Conservation (phyloP, 1,140 invertebrate species). For the Chironomus striatipennis region DNA sequence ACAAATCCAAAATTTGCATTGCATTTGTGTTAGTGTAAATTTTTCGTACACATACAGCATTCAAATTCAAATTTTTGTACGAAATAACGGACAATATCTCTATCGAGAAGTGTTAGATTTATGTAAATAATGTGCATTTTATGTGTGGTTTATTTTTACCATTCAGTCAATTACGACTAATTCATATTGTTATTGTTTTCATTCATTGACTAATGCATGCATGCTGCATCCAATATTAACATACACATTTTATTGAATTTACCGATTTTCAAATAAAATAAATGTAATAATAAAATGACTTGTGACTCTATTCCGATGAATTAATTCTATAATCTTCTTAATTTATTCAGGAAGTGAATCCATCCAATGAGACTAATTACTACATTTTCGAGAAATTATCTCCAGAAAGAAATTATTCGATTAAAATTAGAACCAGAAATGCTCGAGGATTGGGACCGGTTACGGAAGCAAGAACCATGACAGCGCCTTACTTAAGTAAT, state of each 20-base stretch:
- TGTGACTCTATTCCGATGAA: neutral
- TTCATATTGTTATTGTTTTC: constrained; percentile 1
- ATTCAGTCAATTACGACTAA: neutral
- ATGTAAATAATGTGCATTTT: neutral
- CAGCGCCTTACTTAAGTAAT: constrained; percentile 40
- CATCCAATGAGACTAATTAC: constrained; percentile 53
- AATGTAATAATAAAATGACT: constrained; percentile 10
- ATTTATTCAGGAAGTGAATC: constrained; percentile 58
- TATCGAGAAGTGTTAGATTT: no score
- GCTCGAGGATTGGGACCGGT: constrained; percentile 67
- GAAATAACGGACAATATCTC: no score
- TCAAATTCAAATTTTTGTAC: no score
- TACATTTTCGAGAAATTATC: constrained; percentile 72
- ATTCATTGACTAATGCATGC: neutral
- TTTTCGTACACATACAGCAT: no score
- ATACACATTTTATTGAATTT: neutral
- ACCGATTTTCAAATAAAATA: constrained; percentile 1
- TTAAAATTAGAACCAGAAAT: constrained; percentile 73
- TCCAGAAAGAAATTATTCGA: constrained; percentile 63
- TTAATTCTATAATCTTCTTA: neutral
- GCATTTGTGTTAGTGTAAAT: no score
- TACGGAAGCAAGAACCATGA: constrained; percentile 51
- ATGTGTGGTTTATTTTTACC: constrained; percentile 4
- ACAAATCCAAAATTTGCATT: no score
- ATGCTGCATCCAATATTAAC: constrained; percentile 11